Conservation (phyloP, 2,113 vertebrate species). For the Ariopsis seemanni region DNA sequence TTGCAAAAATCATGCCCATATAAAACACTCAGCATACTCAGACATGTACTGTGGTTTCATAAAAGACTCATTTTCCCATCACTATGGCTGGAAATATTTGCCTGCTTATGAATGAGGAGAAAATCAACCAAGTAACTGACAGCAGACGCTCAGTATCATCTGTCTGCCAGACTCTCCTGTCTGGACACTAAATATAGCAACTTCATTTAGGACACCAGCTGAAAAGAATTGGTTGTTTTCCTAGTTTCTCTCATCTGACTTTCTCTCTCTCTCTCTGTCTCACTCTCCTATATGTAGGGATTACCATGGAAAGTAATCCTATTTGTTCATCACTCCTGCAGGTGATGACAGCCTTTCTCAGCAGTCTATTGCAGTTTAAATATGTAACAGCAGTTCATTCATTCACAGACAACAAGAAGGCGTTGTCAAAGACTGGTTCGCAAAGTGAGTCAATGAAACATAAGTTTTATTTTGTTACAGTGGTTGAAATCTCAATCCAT, state of each 20-base stretch:
- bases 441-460: neutral
- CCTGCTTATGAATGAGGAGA: neutral
- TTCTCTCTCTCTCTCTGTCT: conserved; percentile 54
- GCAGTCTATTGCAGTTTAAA: conserved; percentile 57
- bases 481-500: neutral
- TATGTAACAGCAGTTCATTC: neutral
- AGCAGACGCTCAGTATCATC: conserved; percentile 9
- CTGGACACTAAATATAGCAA: conserved; percentile 64
- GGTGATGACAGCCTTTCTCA: conserved; percentile 56
- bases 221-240: conserved; percentile 29
- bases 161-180: conserved; percentile 29
- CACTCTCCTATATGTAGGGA: conserved; percentile 63
- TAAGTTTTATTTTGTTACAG: neutral
- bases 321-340: conserved; percentile 60
- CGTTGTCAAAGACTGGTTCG: neutral
- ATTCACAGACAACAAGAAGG: conserved; percentile 8
- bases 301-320: conserved; percentile 67
- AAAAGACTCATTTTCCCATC: neutral
- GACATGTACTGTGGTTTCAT: conserved; percentile 24
- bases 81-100: neutral
- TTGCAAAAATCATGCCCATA: neutral
- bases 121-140: conserved; percentile 21
- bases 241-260: conserved; percentile 48
- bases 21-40: conserved; percentile 20
- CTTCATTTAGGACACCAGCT: conserved; percentile 54